A percentile compares a stretch with the other conserved stretches of the same genome.
phyloP scores from a whole-genome alignment of 1,140 invertebrate species.

The Pissodes strobi region DNA sequence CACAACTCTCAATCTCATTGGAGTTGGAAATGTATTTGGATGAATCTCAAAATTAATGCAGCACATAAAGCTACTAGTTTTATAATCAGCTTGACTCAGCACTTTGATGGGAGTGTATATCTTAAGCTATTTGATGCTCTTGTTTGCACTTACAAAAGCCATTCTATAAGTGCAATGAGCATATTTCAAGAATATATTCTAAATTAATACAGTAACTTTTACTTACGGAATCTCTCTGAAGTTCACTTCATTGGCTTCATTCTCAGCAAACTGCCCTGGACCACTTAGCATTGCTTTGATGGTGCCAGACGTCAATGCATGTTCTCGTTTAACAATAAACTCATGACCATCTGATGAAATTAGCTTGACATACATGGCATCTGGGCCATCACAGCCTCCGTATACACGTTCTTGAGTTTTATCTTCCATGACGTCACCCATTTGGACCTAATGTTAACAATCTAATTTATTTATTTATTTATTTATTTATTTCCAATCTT shows the following conservation, averaged over 20 bases:
- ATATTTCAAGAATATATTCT: not conserved
- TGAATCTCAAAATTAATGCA: too few relatives aligned
- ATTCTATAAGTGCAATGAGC: too few relatives aligned
- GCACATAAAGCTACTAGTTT: too few relatives aligned
- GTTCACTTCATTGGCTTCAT: slow-evolving; percentile 99
- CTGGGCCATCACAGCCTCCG: slow-evolving; percentile 96
- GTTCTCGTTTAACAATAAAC: slow-evolving; percentile 97
- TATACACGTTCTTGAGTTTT: slow-evolving; percentile 66
- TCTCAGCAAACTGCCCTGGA: slow-evolving; percentile 96
- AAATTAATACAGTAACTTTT: not conserved
- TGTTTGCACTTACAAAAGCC: too few relatives aligned
- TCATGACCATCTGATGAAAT: slow-evolving; percentile 97
- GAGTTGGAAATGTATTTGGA: too few relatives aligned
- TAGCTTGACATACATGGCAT: slow-evolving; percentile 98
- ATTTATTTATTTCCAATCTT: too few relatives aligned
- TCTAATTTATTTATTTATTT: too few relatives aligned
- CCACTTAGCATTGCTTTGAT: slow-evolving; percentile 98
- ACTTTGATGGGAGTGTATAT: too few relatives aligned
- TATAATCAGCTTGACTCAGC: too few relatives aligned
- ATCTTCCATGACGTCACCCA: slow-evolving; percentile 55
- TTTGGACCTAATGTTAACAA: slow-evolving; percentile 39
- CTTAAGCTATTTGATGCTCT: too few relatives aligned
- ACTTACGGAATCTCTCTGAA: slow-evolving; percentile 99
- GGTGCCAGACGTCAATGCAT: slow-evolving; percentile 96
- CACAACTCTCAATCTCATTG: too few relatives aligned